Conservation (phyloP, 1,140 invertebrate genomes). For the Zelostemma sp. region DNA sequence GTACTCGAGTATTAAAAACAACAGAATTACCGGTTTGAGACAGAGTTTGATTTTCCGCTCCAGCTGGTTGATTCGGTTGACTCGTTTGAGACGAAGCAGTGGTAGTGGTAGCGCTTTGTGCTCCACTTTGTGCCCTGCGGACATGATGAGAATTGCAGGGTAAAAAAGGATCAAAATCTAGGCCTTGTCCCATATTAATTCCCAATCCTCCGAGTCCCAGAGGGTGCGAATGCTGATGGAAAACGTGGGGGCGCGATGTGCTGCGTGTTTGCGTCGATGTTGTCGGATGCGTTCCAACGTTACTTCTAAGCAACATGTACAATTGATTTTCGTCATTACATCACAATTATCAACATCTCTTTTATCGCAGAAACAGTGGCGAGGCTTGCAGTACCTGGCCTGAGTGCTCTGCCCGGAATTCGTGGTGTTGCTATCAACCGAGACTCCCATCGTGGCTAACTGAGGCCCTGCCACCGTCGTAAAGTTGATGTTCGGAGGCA, state of each 20-base stretch:
- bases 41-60: conserved; percentile 43
- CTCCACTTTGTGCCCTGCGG: conserved; percentile 43
- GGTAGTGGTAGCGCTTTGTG: conserved; percentile 31
- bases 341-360: too few relatives aligned
- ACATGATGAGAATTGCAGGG: conserved; percentile 78
- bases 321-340: too few relatives aligned
- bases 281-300: conserved; percentile 76
- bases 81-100: conserved; percentile 49
- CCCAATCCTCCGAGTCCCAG: conserved; percentile 56
- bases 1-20: not conserved
- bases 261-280: conserved; percentile 77
- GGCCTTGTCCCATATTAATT: conserved; percentile 60
- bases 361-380: not conserved
- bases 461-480: conserved; percentile 9
- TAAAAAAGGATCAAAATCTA: conserved; percentile 78
- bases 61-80: conserved; percentile 42
- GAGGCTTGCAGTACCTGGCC: conserved; percentile 58
- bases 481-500: conserved; percentile 32
- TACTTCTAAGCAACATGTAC: conserved; percentile 65
- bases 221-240: conserved; percentile 62
- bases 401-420: conserved; percentile 70
- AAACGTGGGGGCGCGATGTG: conserved; percentile 76
- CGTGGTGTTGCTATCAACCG: conserved; percentile 35
- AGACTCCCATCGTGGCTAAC: not conserved
- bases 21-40: conserved; percentile 27